phyloP scores from a whole-genome alignment of 2,797 vertebrate genomes.

The Lepilemur septentrionalis region DNA sequence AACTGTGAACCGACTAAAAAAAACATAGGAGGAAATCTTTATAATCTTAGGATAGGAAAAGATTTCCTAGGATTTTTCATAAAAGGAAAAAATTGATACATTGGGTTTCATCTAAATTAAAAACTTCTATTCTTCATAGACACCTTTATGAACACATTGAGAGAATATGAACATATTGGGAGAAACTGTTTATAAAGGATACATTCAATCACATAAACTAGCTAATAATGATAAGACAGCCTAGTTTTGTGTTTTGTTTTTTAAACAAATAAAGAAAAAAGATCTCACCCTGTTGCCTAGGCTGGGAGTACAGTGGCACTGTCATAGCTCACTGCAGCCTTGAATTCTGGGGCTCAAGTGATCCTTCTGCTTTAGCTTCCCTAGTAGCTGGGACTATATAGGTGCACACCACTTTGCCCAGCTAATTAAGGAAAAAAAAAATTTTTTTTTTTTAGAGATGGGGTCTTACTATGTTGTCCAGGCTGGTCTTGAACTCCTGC shows the following conservation, averaged over 20 bases:
- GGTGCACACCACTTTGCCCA: background rate
- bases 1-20: background rate
- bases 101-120: background rate
- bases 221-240: background rate
- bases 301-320: background rate
- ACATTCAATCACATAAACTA: constrained; percentile 1
- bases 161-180: background rate
- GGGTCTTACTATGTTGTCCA: no score
- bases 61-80: constrained; percentile 6
- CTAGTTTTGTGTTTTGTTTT: background rate
- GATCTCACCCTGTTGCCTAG: background rate
- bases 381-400: background rate
- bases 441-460: no score
- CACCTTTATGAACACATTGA: background rate
- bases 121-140: background rate
- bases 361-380: background rate
- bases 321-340: background rate
- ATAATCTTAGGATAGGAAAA: background rate
- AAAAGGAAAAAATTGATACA: background rate
- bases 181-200: background rate
- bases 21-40: background rate
- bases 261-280: background rate
- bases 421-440: background rate
- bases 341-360: background rate
- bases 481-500: background rate